phyloP scores from a whole-genome alignment of 1,140 invertebrate genomes.

The Zaprionus taronus region DNA sequence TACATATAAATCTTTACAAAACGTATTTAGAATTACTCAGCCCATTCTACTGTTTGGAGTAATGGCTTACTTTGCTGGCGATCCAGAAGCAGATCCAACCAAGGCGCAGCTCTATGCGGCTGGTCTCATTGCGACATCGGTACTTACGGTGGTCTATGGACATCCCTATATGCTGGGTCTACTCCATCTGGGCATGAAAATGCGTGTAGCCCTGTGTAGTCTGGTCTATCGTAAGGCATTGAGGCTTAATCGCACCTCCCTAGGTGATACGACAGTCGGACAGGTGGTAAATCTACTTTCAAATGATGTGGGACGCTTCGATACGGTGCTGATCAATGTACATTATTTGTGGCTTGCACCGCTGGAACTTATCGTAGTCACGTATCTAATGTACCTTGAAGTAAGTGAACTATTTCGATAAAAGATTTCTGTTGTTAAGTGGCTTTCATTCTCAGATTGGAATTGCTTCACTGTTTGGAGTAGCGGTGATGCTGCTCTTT shows the following conservation, averaged over 20 bases:
- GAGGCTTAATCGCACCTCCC: constrained; percentile 87
- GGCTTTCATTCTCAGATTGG: constrained; percentile 54
- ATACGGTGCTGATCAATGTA: constrained; percentile 78
- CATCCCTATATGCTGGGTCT: constrained; percentile 88
- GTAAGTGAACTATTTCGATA: constrained; percentile 49
- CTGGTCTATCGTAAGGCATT: constrained; percentile 89
- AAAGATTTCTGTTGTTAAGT: constrained; percentile 26
- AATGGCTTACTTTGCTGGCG: constrained; percentile 65
- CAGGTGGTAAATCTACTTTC: constrained; percentile 90
- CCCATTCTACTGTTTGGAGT: constrained; percentile 68
- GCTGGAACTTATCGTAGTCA: constrained; percentile 85
- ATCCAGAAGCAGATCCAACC: constrained; percentile 50
- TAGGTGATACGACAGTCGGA: constrained; percentile 91
- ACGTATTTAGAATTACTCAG: constrained; percentile 52
- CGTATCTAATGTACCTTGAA: constrained; percentile 84
- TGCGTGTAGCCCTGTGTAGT: constrained; percentile 87
- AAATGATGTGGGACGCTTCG: constrained; percentile 86
- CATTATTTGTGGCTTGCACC: constrained; percentile 86
- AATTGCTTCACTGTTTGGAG: constrained; percentile 89
- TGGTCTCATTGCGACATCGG: constrained; percentile 86
- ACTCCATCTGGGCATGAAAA: constrained; percentile 84
- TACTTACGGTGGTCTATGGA: constrained; percentile 85
- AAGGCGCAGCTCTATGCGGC: constrained; percentile 86
- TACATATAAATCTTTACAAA: not conserved
- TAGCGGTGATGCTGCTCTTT: constrained; percentile 91